A percentile compares a stretch with the other conserved stretches of the same genome.
phyloP scores from a whole-genome alignment of 2,888 invertebrate genomes.

The Eilema depressum region DNA sequence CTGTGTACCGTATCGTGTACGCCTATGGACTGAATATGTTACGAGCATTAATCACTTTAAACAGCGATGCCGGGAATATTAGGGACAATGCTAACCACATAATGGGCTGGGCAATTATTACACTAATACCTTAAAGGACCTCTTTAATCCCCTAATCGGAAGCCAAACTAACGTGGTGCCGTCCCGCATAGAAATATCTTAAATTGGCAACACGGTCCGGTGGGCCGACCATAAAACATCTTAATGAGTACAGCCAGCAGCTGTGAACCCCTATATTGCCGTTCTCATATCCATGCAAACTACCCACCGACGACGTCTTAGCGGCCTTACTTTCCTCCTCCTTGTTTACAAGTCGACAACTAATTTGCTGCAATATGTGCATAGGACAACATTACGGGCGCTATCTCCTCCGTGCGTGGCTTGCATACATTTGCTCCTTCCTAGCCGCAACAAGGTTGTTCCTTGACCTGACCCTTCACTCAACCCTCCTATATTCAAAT shows the following conservation, averaged over 20 bases:
- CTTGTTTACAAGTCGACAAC: slow-evolving; percentile 87
- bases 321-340: slow-evolving; percentile 83
- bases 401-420: slow-evolving; percentile 85
- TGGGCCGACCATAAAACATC: slow-evolving; percentile 87
- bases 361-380: slow-evolving; percentile 88
- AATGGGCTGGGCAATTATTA: slow-evolving; percentile 84
- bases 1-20: slow-evolving; percentile 17
- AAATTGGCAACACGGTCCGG: slow-evolving; percentile 86
- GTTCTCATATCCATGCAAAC: slow-evolving; percentile 87
- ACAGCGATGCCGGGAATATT: slow-evolving; percentile 55
- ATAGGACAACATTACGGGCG: slow-evolving; percentile 85
- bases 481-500: slow-evolving; percentile 86
- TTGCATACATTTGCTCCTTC: slow-evolving; percentile 84
- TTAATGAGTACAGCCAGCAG: slow-evolving; percentile 87
- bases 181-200: slow-evolving; percentile 87
- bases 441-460: slow-evolving; percentile 71
- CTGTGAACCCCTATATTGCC: slow-evolving; percentile 85
- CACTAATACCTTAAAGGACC: slow-evolving; percentile 85
- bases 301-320: slow-evolving; percentile 83
- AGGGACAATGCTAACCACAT: slow-evolving; percentile 77
- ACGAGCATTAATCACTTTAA: slow-evolving; percentile 55
- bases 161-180: slow-evolving; percentile 85
- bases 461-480: slow-evolving; percentile 78
- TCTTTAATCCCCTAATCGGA: slow-evolving; percentile 86
- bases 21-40: slow-evolving; percentile 45